Evolutionary conservation across 2,888 invertebrate genomes (phyloP).

Genomic region (Trissolcus brochymenae): DNA sequence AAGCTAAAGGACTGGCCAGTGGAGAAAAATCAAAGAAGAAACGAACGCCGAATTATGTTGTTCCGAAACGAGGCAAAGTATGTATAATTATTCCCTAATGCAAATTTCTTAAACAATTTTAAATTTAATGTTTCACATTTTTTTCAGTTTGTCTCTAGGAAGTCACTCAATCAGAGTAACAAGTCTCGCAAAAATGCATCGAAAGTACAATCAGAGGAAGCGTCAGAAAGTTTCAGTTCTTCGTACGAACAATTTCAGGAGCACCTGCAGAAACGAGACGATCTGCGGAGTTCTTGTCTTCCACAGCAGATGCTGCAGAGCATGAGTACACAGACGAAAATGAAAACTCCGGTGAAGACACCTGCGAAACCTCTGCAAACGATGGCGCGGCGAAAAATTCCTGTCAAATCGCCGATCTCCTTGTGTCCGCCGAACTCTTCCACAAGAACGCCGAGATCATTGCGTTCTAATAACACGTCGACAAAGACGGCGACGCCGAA

Average conservation of each 20-base stretch:
- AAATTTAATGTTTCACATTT: neutral
- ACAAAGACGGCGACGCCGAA: conserved; percentile 22
- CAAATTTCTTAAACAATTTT: too few relatives aligned
- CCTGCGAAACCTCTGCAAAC: conserved; percentile 69
- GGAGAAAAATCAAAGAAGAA: conserved; percentile 58
- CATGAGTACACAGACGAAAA: conserved; percentile 65
- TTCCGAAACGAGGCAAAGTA: conserved; percentile 39
- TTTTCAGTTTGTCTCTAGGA: conserved; percentile 27
- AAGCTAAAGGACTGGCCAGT: conserved; percentile 62
- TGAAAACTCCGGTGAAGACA: conserved; percentile 65
- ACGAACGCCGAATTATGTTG: conserved; percentile 28
- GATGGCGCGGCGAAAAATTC: conserved; percentile 59
- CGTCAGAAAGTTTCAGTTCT: conserved; percentile 41
- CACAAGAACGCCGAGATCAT: conserved; percentile 19
- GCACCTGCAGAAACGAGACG: conserved; percentile 77
- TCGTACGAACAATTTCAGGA: conserved; percentile 77
- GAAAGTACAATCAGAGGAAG: conserved; percentile 1
- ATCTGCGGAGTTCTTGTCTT: conserved; percentile 79
- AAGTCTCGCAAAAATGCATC: conserved; percentile 44
- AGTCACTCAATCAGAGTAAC: conserved; percentile 22
- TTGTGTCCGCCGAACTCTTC: conserved; percentile 26
- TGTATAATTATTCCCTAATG: neutral
- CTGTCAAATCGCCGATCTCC: conserved; percentile 54
- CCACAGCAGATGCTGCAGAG: conserved; percentile 68
- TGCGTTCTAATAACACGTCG: conserved; percentile 23